Evolutionary conservation across 2,888 invertebrate species (phyloP), one percentile per base, ranked within the genome.

Genomic region (Drosophila robusta): DNA sequence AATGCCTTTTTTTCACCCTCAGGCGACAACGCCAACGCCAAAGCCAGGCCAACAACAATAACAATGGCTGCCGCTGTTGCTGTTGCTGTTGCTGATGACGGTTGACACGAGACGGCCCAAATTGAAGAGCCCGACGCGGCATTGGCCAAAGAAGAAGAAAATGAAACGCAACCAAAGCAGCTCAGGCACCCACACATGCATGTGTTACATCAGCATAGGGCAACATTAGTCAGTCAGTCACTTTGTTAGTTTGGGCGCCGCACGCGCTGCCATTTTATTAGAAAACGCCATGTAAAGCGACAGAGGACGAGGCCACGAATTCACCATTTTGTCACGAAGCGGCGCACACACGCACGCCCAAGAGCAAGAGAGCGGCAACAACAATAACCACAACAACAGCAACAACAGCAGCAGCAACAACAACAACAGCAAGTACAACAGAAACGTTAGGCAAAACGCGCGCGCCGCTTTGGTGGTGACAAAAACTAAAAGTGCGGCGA

Each of bases 1-100:
- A 87, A 85, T 89, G 84, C 72, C 81, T 85, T 85, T 89, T 84
- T 85, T 85, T 89, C 84, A 85, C 87, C 84, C 89, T 81, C 69
- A 70, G 87, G 89, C 87, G 85, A 87, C 89, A 85, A 89, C 73
- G 87, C 80, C 87, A 85, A 22, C 22, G 80, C 82, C 76, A 89
- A 74, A 60, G 66, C 73, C 64, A 76, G 63, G 66, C 49, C 69
- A 74, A 70, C 62, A 65, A 51, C 57, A 79, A 69, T 56, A 66
- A 55, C 52, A 56, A 62, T 72, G 72, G 72, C 74, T 66, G 74
- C 69, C 68, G 64, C 68, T 87, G 64, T 61, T 57, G 69, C 71
- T 87, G 89, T 81, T 76, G 64, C 68, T 87, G 64, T 61, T 57
- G 69, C 71, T 87, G 89, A 85, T 76, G 77, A 87, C 85, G 89